These are phyloP conservation scores for Stercorarius parasiticus DNA, from an alignment of 2,113 vertebrate species.

Conservation along the genomic window DNA sequence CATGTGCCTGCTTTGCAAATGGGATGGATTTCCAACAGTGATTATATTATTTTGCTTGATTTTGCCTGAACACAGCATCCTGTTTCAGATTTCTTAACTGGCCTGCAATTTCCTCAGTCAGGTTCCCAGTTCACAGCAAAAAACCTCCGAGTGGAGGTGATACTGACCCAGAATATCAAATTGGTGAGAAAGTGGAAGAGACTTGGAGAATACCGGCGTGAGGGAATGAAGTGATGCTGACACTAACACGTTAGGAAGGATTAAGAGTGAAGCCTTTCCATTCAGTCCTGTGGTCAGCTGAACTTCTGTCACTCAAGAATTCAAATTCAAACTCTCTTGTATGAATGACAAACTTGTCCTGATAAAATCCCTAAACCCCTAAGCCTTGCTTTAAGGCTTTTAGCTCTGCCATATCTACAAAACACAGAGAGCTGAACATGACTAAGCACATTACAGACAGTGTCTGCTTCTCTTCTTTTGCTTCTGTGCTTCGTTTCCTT, in stretches of 20 bases:
- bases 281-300: neutral
- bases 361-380: neutral
- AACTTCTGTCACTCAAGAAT: neutral
- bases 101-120: neutral
- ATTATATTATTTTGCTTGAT: neutral
- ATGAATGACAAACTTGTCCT: neutral
- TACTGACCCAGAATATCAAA: neutral
- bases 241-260: accelerated
- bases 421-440: neutral
- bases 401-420: neutral
- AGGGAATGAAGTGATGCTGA: neutral
- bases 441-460: neutral
- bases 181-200: neutral
- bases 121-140: neutral
- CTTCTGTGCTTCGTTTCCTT: neutral
- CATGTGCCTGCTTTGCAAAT: neutral
- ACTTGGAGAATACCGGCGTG: neutral
- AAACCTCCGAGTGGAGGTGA: accelerated
- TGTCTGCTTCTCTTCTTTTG: neutral
- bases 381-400: neutral
- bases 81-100: neutral
- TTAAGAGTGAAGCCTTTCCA: neutral
- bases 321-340: neutral
- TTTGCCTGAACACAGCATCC: neutral
- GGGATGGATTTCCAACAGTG: neutral